Percentiles rank a stretch among this genome's conserved stretches.
These are phyloP conservation scores for Nomada fabriciana DNA, from an alignment of 2,888 invertebrate species.

Conservation along the genomic window DNA sequence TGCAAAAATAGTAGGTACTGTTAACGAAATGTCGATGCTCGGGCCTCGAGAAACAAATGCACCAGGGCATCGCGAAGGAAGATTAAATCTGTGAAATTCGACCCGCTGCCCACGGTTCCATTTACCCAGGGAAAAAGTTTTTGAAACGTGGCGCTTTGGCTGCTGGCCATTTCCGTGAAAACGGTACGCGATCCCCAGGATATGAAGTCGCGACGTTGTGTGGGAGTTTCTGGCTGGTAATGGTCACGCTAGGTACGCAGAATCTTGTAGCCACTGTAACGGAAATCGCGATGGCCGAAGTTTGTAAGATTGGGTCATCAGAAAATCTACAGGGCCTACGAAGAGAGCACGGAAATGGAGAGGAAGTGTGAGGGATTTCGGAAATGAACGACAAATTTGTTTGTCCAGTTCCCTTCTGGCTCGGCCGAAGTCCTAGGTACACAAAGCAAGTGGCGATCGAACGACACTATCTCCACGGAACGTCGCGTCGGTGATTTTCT, in stretches of 20 bases:
- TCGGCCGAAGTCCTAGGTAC: constrained; percentile 75
- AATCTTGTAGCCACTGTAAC: background rate
- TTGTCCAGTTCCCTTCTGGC: constrained; percentile 71
- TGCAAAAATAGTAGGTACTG: constrained; percentile 42
- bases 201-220: constrained; percentile 32
- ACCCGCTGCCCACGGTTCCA: constrained; percentile 26
- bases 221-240: constrained; percentile 27
- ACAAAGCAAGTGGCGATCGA: constrained; percentile 73
- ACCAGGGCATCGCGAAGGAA: background rate
- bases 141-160: constrained; percentile 12
- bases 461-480: constrained; percentile 56
- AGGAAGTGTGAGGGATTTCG: no score
- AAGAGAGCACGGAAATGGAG: no score
- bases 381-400: constrained; percentile 51
- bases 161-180: constrained; percentile 38
- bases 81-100: background rate
- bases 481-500: constrained; percentile 53
- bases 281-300: background rate
- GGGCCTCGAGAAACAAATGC: background rate
- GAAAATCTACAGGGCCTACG: no score
- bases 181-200: constrained; percentile 20
- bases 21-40: background rate
- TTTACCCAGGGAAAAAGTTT: constrained; percentile 42
- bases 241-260: constrained; percentile 4
- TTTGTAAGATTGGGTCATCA: background rate